Evolutionary conservation across 2,888 invertebrate species (phyloP), one percentile per base, ranked within the genome.

Genomic region (Brenthis daphne): DNA sequence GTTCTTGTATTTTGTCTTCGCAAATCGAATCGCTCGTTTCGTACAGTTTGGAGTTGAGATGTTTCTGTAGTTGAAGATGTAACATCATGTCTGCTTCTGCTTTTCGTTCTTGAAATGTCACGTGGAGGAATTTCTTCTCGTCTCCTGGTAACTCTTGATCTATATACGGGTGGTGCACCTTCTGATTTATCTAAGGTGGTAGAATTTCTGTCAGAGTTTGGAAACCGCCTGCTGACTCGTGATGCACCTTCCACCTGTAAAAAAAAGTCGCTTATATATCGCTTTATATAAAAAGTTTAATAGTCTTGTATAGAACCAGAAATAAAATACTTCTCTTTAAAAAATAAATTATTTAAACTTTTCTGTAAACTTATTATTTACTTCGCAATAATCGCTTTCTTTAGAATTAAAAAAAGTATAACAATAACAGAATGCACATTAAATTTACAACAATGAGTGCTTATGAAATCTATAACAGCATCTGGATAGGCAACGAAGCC

Each of bases 11-110:
- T 80, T 57, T 85, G 86, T 79, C 84, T 89, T 84, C 87, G 85
- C 33, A 87, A 85, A 79, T 89, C 85, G 73, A 88, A 87, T 84
- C 86, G 85, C 82, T 89, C 89, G 82, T 82, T 88, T 66, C 79
- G 82, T 75, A 74, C 80, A 74, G 80, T 77, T 70, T 80, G 73
- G 72, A 76, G 74, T 73, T 74, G 75, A 14, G 80, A 76, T 73
- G 80, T 77, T 73, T 81, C 80, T 56, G 77, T 75, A 73, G 80
- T 76, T 61, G 78, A 64, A 53, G 81, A 80, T 66, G 70, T 67
- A 57, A 64, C 71, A 65, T 76, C 74, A 68, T 74, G 79, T 76
- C 83, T 85, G 72, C 78, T 85, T 78, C 86, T 82, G n/a, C 83
- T 82, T 77, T 87, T 85, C 1, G 81, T 80, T 72, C 85, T 80